phyloP scores from a whole-genome alignment of 2,113 vertebrate species.

The Corythoichthys haematopterus region DNA sequence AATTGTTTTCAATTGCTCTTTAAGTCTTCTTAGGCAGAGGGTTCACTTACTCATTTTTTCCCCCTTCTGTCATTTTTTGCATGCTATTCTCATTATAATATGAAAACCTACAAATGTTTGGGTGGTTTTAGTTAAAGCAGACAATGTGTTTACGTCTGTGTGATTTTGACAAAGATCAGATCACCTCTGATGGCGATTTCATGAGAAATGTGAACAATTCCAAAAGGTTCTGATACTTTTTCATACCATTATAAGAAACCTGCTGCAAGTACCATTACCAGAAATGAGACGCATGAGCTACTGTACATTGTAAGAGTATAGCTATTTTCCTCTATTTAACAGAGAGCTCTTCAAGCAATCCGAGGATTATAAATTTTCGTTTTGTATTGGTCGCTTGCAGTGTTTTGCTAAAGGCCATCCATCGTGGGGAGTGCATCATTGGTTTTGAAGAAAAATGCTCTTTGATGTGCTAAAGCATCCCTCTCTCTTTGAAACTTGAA shows the following conservation, averaged over 20 bases:
- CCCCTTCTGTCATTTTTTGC: no score
- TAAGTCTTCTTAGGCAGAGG: no score
- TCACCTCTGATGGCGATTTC: no score
- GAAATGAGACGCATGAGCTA: slow-evolving; percentile 63
- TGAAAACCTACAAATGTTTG: no score
- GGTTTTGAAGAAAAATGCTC: slow-evolving; percentile 22
- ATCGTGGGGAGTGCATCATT: slow-evolving; percentile 3
- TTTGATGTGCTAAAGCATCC: slow-evolving; percentile 6
- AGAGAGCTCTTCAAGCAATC: slow-evolving; percentile 27
- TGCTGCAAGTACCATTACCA: slow-evolving; percentile 56
- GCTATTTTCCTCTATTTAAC: slow-evolving; percentile 44
- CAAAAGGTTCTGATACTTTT: no score
- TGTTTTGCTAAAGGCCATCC: slow-evolving; percentile 19
- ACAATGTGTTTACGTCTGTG: no score
- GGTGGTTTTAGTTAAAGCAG: no score
- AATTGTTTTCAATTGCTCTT: no score
- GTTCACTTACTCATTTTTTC: no score
- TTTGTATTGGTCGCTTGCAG: not conserved
- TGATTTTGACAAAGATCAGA: no score
- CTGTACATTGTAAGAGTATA: slow-evolving; percentile 38
- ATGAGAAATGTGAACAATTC: no score
- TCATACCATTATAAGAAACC: slow-evolving; percentile 40
- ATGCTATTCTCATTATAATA: no score
- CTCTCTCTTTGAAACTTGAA: not conserved
- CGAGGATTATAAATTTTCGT: slow-evolving; percentile 42